Evolutionary conservation across 2,888 invertebrate genomes (phyloP), one percentile per base, ranked within the genome.

Genomic region (Bellardia bayeri): DNA sequence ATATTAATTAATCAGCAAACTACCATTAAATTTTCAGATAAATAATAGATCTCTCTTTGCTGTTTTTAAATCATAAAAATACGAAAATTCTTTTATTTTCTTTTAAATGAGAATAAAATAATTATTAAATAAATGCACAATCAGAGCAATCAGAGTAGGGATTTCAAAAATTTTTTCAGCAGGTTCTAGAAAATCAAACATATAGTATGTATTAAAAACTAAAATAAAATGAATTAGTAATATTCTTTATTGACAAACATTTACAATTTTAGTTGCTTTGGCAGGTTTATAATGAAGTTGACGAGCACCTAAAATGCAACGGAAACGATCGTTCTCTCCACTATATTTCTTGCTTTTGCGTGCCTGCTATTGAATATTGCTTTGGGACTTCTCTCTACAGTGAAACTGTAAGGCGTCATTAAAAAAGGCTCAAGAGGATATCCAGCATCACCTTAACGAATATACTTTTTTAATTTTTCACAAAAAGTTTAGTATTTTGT

Each of bases 1-100:
- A 66, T 51, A 75, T 75, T 84, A 84, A 84, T 78, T 79, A 72
- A 84, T 79, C 66, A 79, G 14, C 72, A 79, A 72, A 76, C 54
- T 37, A 66, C 66, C 78, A 84, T 84, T 72, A 84, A 72, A 66
- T 78, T 54, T 72, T 66, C 3, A n/a, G 45, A 84, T 78, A 84
- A 79, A 84, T 54, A 78, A 66, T 56, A 72, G 45, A 33, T 45
- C 45, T 74, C 42, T 42, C 3, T 11, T 45, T 45, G 45, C 13
- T 45, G 11, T 58, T 49, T 49, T 63, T 63, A 71, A 63, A 54
- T 42, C 75, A 61, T 61, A 58, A 76, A 69, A 45, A 71, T 23
- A 42, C 11, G 37, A 42, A 23, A 72, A 14, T 23, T 42, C 9
- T 30, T 72, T 33, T 40, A 16, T 56, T 71, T 56, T 56, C 11